Evolutionary conservation across 2,113 vertebrate species (phyloP), one percentile per base, ranked within the genome.

Genomic region (Sitta europaea): DNA sequence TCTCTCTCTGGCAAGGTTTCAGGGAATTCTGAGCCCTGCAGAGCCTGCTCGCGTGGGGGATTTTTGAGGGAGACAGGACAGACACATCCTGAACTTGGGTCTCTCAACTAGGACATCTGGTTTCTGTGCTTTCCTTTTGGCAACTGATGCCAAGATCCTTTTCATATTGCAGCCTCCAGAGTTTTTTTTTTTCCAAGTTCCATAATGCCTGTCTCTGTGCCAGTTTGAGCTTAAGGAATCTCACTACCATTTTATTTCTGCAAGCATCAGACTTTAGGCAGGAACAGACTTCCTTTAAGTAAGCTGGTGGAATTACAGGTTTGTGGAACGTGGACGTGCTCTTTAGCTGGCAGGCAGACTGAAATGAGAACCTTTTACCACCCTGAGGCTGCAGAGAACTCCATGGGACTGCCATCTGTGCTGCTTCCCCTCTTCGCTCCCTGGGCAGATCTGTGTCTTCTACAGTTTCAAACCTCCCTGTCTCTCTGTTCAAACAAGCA

Each of bases 221-320:
- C 90, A 96, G 74, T 57, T 14, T 97, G 58, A 85, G 68, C 58
- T 97, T 91, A 73, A 75, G 58, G 24, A 92, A 42, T 76, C 75
- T 93, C 29, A 54, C 62, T 81, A 82, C 21, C 42, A 40, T 91
- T 80, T 91, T 57, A 87, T 66, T 95, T 90, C 58, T 82, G 35
- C 54, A n/a, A 94, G 74, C 9, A 40, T 65, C 42, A 75, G 70
- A 50, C 61, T 87, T 92, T 2, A 91, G 61, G n/a, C 10, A 4
- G 73, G 35, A 94, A 25, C 45, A 86, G 68, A 11, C 35, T 84
- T 77, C 53, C 45, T 89, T 84, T 84, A 81, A 67, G 35, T 77
- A 89, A 77, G 36, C 35, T 92, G 45, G 11, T 88, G 33, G 58
- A 70, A 65, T 38, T 93, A 42, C 0, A 1, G 59, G 65, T 78